Conservation (phyloP, 2,113 vertebrate species). For the Parus major region DNA sequence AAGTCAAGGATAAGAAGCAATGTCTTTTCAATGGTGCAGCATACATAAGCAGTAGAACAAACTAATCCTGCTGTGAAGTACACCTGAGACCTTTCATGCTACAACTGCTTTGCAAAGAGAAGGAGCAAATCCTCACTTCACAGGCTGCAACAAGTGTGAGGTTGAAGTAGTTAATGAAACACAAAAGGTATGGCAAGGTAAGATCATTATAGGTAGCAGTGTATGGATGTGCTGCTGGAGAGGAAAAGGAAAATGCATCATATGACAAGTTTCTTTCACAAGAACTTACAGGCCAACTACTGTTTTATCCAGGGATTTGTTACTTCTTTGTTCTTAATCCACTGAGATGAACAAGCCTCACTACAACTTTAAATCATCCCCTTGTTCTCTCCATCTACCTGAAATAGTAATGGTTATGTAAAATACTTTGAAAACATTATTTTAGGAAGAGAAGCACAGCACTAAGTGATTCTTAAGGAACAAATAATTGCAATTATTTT, state of each 20-base stretch:
- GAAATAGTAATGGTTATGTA: neutral
- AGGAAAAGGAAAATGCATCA: neutral
- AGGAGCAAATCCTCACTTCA: neutral
- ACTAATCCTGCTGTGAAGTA: neutral
- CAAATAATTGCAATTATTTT: neutral
- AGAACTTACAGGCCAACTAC: neutral
- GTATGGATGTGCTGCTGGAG: neutral
- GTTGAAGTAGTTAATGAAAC: neutral
- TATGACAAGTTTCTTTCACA: neutral
- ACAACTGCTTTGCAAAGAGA: neutral
- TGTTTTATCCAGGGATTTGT: neutral
- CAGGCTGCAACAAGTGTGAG: neutral
- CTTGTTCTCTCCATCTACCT: neutral
- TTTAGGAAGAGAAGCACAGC: neutral
- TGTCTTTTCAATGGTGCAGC: neutral
- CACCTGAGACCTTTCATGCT: neutral
- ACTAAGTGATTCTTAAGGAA: neutral
- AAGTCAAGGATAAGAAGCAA: neutral
- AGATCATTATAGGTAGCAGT: neutral
- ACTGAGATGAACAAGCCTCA: neutral
- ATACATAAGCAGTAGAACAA: neutral
- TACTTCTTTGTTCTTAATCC: neutral
- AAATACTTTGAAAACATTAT: neutral
- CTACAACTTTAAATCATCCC: fast-evolving
- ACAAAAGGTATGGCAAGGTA: neutral